A percentile compares a stretch with the other conserved stretches of the same genome.
Evolutionary conservation across 2,797 vertebrate genomes (phyloP).

Genomic region (Eulemur coronatus): DNA sequence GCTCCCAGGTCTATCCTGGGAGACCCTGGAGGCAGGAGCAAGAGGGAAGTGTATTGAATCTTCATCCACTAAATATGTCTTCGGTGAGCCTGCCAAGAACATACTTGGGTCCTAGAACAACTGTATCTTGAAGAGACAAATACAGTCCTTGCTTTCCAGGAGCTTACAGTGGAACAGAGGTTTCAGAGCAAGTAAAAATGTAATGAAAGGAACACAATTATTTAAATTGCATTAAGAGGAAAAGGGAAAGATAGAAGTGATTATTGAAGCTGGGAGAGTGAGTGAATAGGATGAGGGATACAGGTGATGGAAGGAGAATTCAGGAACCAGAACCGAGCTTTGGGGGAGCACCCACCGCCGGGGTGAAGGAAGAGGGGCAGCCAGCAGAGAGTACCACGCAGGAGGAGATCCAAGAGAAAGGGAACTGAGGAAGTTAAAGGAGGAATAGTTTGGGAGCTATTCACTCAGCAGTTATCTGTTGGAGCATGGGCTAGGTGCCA

Average conservation of each 20-base stretch:
- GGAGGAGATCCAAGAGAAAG: neutral
- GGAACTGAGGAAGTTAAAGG: neutral
- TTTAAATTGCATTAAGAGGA: neutral
- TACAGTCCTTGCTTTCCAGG: neutral
- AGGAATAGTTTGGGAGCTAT: fast-evolving
- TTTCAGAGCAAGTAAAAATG: neutral
- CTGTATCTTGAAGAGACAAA: neutral
- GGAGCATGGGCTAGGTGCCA: neutral
- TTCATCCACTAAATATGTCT: neutral
- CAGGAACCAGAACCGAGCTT: neutral
- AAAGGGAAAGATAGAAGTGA: neutral
- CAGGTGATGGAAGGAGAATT: neutral
- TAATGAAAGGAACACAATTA: neutral
- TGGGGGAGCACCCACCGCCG: neutral
- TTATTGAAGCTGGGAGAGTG: neutral
- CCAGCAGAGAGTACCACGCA: neutral
- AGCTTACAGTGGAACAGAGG: neutral
- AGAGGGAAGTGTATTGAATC: neutral
- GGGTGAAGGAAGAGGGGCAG: neutral
- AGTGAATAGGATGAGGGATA: neutral
- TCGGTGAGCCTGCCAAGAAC: neutral
- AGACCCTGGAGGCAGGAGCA: neutral
- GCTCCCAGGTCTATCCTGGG: neutral
- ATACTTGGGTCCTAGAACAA: neutral
- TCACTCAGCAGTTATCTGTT: fast-evolving